Base-by-base conservation (phyloP, 2,113 vertebrate genomes). In the Buteo buteo region DNA sequence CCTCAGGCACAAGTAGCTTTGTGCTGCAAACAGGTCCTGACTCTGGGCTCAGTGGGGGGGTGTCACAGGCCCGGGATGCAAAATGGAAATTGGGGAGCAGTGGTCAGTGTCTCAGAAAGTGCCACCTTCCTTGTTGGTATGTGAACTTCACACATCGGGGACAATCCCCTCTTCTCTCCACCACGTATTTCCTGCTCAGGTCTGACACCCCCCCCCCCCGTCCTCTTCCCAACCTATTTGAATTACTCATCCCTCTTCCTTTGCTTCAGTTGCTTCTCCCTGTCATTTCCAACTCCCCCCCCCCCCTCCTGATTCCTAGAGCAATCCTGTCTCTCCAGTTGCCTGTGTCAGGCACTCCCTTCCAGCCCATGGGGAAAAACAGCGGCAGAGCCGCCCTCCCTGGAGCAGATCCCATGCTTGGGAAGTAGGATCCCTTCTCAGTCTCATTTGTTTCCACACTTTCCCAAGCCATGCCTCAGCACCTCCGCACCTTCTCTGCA, bases 191-290 rank as follows among this genome's bases (percentile, higher is more conserved):
- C 57, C 57, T 34, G 11, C 52, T 85, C 28, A 57, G 32, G 45
- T 54, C 34, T 71, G 50, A 74, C 31, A 32, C 2, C 1, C 4
- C 3, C 4, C 3, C 4, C 2, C 0, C 4, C 13, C 9, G n/a
- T 40, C 32, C 24, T 44, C 55, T 49, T 49, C 34, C n/a, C 28
- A 49, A 15, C 3, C 8, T 42, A 34, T 45, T 84, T 42, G 65
- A n/a, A 80, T 84, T 92, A 59, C 29, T 93, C 12, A 83, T 65
- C 12, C 13, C 13, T 50, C 77, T 80, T 86, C 42, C 50, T 47
- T 86, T 82, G 49, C 34, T 93, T 16, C 32, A n/a, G 21, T 73
- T 92, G 40, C 29, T 20, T 77, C 19, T 44, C 29, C 40, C 40
- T 40, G 40, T 40, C 40, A 40, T 40, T 40, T 40, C 40, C 40